A percentile compares a stretch with the other conserved stretches of the same genome.
Conservation (phyloP, 2,888 invertebrate species). For the Hedychridium roseum region DNA sequence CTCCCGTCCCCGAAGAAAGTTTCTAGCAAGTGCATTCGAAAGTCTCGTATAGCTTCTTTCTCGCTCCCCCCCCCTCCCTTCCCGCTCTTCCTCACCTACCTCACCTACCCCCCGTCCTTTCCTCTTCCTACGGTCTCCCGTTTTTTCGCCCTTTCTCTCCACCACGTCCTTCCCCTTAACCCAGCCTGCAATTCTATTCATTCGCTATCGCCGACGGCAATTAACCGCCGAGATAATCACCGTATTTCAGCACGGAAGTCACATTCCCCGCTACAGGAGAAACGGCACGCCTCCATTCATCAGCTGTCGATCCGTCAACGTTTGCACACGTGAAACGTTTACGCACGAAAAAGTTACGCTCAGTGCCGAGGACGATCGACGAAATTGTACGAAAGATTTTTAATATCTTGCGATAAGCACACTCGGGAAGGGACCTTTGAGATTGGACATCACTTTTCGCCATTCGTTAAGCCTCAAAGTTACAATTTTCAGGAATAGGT, state of each 20-base stretch:
- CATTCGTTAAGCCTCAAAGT: too few relatives aligned
- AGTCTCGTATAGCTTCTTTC: conserved; percentile 35
- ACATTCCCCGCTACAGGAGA: too few relatives aligned
- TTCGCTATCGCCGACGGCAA: too few relatives aligned
- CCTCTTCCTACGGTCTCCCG: conserved; percentile 4
- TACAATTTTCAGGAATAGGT: too few relatives aligned
- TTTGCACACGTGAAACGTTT: not conserved
- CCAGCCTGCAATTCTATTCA: conserved; percentile 42
- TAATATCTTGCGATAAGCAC: too few relatives aligned
- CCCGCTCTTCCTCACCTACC: conserved; percentile 1
- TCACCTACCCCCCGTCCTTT: conserved; percentile 4
- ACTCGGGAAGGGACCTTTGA: too few relatives aligned
- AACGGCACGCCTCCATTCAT: too few relatives aligned
- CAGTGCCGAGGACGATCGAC: too few relatives aligned
- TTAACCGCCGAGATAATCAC: conserved; percentile 5
- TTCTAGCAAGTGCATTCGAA: conserved; percentile 58
- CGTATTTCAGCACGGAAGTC: conserved; percentile 7
- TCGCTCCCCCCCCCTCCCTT: conserved; percentile 13
- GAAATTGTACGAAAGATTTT: too few relatives aligned
- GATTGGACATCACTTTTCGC: too few relatives aligned
- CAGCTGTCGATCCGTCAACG: not conserved
- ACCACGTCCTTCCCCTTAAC: conserved; percentile 7
- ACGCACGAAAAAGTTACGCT: not conserved
- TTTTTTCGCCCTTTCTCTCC: conserved; percentile 15
- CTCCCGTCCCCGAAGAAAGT: conserved; percentile 58